phyloP scores from a whole-genome alignment of 2,113 vertebrate species.

The Jacana jacana region DNA sequence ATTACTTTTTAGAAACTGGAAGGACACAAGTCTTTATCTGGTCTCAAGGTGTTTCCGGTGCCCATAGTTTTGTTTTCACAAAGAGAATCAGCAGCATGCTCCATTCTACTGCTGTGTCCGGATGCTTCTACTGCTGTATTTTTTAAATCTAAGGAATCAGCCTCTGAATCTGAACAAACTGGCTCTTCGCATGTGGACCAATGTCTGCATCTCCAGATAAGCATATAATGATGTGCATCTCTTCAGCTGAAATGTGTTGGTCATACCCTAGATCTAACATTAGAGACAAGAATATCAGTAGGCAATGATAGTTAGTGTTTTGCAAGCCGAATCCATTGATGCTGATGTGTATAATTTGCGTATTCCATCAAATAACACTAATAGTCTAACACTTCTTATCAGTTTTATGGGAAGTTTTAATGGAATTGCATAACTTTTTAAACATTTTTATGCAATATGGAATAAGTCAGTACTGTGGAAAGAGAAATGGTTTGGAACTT shows the following conservation, averaged over 20 bases:
- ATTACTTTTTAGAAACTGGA: background rate
- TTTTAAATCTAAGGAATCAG: background rate
- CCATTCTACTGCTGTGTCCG: background rate
- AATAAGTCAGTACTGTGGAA: background rate
- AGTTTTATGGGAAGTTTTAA: background rate
- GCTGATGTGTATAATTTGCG: accelerated
- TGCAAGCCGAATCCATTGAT: background rate
- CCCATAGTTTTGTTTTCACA: background rate
- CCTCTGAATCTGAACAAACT: background rate
- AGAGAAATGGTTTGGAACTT: background rate
- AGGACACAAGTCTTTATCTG: background rate
- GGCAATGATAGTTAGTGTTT: background rate
- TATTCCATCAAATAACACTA: background rate
- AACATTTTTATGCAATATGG: background rate
- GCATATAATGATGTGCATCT: accelerated
- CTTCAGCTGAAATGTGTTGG: background rate
- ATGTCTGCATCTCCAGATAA: background rate
- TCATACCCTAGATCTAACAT: background rate
- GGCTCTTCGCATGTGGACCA: background rate
- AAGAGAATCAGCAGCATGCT: background rate
- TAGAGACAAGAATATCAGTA: background rate
- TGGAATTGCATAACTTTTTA: background rate
- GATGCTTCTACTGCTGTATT: background rate
- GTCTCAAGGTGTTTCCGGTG: background rate
- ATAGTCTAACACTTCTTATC: background rate